phyloP scores from a whole-genome alignment of 2,113 vertebrate genomes.

The Daphoenositta chrysoptera region DNA sequence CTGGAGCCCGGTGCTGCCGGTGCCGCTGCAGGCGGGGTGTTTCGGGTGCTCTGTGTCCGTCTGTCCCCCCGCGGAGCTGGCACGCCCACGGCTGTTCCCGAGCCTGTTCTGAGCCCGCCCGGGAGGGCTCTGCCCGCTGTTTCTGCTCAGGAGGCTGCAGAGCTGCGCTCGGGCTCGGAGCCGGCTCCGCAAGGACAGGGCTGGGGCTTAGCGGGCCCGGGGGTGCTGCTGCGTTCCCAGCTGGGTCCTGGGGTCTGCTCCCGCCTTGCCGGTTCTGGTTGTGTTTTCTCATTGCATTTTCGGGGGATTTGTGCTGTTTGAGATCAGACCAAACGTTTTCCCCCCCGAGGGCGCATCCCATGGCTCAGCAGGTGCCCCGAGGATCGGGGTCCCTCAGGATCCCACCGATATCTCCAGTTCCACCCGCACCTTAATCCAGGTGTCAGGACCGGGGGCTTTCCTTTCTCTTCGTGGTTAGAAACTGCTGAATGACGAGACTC shows the following conservation, averaged over 20 bases:
- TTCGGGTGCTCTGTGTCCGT: neutral
- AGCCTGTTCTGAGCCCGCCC: neutral
- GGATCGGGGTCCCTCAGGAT: neutral
- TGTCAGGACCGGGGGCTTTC: neutral
- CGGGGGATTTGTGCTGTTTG: fast-evolving
- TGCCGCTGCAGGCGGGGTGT: neutral
- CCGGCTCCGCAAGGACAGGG: neutral
- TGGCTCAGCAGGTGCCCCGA: neutral
- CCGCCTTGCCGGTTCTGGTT: fast-evolving
- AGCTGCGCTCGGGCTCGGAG: neutral
- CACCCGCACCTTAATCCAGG: neutral
- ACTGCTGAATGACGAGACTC: fast-evolving
- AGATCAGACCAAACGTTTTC: fast-evolving
- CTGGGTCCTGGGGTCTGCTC: neutral
- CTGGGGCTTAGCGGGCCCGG: fast-evolving
- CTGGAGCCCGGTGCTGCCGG: neutral
- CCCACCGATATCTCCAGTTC: no score
- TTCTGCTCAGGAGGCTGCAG: neutral
- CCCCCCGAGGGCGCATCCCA: neutral
- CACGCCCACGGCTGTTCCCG: conserved; percentile 4
- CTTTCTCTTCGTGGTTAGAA: neutral
- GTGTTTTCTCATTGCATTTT: fast-evolving
- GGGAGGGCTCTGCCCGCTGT: neutral
- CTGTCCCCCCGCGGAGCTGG: neutral
- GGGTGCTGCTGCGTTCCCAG: neutral